phyloP scores from a whole-genome alignment of 1,140 invertebrate species.

The Anastrepha obliqua region DNA sequence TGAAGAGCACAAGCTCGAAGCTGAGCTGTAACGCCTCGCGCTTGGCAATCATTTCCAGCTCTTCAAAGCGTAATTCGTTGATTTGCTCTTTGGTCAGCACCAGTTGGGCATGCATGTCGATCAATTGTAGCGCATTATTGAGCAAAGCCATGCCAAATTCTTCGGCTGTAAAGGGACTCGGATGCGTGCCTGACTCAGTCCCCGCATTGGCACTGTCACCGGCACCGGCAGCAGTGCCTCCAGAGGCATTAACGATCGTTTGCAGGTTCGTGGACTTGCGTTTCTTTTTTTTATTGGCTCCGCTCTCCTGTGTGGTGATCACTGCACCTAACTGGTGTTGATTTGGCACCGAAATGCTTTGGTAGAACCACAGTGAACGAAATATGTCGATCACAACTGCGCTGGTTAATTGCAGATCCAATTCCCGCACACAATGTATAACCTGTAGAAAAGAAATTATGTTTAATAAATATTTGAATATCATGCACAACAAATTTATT shows the following conservation, averaged over 20 bases:
- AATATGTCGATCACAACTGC: constrained; percentile 71
- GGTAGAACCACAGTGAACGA: constrained; percentile 71
- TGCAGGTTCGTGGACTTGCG: constrained; percentile 47
- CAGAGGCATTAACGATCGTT: neutral
- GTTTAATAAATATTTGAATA: neutral
- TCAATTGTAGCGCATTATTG: constrained; percentile 71
- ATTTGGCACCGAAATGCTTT: constrained; percentile 67
- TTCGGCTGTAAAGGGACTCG: constrained; percentile 72
- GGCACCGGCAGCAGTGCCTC: constrained; percentile 59
- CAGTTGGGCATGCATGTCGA: constrained; percentile 71
- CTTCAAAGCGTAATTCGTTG: constrained; percentile 68
- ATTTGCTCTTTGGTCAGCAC: constrained; percentile 66
- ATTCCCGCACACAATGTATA: constrained; percentile 71
- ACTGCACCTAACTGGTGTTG: constrained; percentile 66
- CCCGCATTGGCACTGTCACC: constrained; percentile 44
- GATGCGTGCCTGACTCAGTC: constrained; percentile 57
- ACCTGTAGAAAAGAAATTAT: constrained; percentile 60
- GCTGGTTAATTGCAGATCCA: constrained; percentile 70
- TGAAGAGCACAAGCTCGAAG: constrained; percentile 69
- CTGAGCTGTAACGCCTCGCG: constrained; percentile 68
- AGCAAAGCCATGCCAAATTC: constrained; percentile 70
- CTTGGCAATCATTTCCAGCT: constrained; percentile 71
- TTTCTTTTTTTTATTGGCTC: constrained; percentile 54
- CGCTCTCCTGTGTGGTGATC: constrained; percentile 66
- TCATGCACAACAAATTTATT: neutral